These are phyloP conservation scores for Catagonus wagneri DNA, from an alignment of 2,113 vertebrate species.

Conservation along the genomic window DNA sequence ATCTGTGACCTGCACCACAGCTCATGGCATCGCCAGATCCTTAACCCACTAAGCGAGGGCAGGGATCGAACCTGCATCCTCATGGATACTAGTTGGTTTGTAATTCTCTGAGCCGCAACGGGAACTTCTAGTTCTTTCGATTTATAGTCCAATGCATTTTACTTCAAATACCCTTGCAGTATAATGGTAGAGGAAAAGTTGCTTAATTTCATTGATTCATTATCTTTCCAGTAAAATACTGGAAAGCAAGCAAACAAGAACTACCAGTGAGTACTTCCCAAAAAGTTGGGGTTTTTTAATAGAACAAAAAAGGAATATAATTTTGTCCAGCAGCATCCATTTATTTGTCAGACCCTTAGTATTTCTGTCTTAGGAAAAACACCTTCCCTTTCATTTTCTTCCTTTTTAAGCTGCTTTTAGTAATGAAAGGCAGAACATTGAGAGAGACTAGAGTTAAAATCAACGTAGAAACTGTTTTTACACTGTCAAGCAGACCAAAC, in stretches of 20 bases:
- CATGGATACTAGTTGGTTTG: no score
- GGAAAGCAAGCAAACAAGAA: neutral
- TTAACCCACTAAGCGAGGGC: no score
- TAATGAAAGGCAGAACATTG: neutral
- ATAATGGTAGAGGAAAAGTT: neutral
- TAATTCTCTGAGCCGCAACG: no score
- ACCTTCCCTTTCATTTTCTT: neutral
- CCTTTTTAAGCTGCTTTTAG: neutral
- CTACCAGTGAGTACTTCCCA: neutral
- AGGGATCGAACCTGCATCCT: no score
- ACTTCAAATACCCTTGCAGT: neutral
- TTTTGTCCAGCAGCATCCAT: neutral
- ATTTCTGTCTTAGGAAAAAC: neutral
- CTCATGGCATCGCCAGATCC: no score
- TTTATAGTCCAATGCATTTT: neutral
- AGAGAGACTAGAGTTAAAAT: neutral
- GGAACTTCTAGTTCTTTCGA: no score
- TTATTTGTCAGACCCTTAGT: neutral
- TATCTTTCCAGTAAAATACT: conserved; percentile 9
- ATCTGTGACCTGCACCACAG: no score
- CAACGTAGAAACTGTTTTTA: neutral
- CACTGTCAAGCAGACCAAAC: neutral
- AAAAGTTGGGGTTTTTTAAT: neutral
- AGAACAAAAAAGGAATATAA: neutral
- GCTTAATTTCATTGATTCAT: neutral